These are phyloP conservation scores for Tetragonula clypearis DNA, from an alignment of 1,140 invertebrate genomes.

Conservation along the genomic window DNA sequence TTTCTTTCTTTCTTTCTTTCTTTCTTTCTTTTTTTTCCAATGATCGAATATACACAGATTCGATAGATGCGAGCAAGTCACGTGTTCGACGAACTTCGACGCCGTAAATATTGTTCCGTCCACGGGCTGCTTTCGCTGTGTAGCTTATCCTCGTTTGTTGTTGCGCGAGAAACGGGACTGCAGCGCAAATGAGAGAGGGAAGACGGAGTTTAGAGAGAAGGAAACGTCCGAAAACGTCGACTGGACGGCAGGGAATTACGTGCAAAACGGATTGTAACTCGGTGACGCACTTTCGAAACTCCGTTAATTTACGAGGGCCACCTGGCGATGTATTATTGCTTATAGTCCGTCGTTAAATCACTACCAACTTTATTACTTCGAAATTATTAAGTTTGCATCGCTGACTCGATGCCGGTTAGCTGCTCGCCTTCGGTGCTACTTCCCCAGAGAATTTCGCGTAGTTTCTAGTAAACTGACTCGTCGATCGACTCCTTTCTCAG, in stretches of 20 bases:
- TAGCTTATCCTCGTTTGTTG: slow-evolving; percentile 22
- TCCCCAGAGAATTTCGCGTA: neutral
- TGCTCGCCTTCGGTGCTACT: neutral
- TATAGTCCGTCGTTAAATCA: slow-evolving; percentile 47
- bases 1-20: neutral
- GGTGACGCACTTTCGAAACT: slow-evolving; percentile 55
- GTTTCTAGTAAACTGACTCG: neutral
- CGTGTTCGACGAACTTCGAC: neutral
- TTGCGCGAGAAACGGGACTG: slow-evolving; percentile 14
- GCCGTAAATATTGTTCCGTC: slow-evolving; percentile 11
- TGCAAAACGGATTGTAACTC: slow-evolving; percentile 38
- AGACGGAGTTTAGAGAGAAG: neutral
- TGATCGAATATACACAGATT: slow-evolving; percentile 6
- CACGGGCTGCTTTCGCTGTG: too few species aligned
- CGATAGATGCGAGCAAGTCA: neutral
- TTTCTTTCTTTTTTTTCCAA: neutral
- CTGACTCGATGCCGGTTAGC: neutral
- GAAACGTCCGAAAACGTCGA: neutral
- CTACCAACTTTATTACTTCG: slow-evolving; percentile 20
- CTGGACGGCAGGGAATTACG: slow-evolving; percentile 30
- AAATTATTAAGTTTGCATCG: slow-evolving; percentile 30
- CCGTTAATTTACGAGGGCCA: slow-evolving; percentile 44
- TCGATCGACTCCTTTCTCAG: neutral
- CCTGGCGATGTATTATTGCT: slow-evolving; percentile 55
- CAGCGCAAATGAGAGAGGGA: too few species aligned